Conservation (phyloP, 2,888 invertebrate genomes). For the Dastarcus helophoroides region DNA sequence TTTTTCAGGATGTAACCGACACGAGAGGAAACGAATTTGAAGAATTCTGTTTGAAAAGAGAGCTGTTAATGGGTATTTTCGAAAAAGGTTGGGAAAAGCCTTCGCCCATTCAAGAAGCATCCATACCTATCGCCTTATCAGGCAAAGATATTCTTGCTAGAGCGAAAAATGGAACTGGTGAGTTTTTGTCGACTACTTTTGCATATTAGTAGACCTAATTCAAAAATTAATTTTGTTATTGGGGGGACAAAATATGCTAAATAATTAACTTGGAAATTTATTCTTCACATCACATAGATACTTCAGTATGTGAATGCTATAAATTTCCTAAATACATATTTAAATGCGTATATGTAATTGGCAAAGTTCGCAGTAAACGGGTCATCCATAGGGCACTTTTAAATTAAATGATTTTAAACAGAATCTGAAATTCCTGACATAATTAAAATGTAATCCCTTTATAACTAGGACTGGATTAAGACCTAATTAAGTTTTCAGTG, state of each 20-base stretch:
- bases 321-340: too few relatives aligned
- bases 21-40: constrained; percentile 99
- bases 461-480: too few relatives aligned
- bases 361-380: too few relatives aligned
- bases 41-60: constrained; percentile 95
- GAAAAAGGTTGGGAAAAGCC: constrained; percentile 99
- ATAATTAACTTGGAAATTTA: too few relatives aligned
- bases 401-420: too few relatives aligned
- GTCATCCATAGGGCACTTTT: too few relatives aligned
- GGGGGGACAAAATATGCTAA: constrained; percentile 21
- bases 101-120: constrained; percentile 98
- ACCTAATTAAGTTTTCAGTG: too few relatives aligned
- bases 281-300: too few relatives aligned
- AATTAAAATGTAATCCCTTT: too few relatives aligned
- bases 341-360: too few relatives aligned
- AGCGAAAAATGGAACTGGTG: constrained; percentile 66
- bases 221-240: constrained; percentile 11
- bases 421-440: too few relatives aligned
- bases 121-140: constrained; percentile 95
- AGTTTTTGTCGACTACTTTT: constrained; percentile 1
- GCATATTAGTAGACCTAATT: constrained; percentile 14
- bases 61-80: constrained; percentile 98
- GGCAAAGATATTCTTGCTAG: constrained; percentile 96
- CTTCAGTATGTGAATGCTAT: too few relatives aligned
- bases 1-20: constrained; percentile 89